Percentiles rank a stretch among this genome's conserved stretches.
Conservation (phyloP, 2,888 invertebrate genomes). For the Brenthis daphne region DNA sequence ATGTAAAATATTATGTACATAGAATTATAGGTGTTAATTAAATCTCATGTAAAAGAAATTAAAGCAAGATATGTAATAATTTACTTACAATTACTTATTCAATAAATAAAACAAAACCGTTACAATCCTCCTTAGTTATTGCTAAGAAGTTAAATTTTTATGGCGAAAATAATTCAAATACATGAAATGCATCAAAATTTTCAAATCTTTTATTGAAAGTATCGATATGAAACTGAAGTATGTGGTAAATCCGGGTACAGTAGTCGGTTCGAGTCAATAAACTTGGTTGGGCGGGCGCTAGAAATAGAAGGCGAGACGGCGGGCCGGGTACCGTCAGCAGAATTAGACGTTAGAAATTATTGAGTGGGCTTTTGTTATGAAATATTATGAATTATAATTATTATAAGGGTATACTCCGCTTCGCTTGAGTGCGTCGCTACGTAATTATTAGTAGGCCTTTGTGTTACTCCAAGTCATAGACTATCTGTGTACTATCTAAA, state of each 20-base stretch:
- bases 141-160: too few relatives aligned
- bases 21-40: not conserved
- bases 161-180: not conserved
- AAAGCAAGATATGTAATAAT: too few relatives aligned
- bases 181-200: not conserved
- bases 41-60: not conserved
- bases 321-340: slow-evolving; percentile 60
- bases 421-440: not conserved
- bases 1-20: not conserved
- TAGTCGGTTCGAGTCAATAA: slow-evolving; percentile 67
- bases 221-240: slow-evolving; percentile 40
- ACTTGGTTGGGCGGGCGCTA: slow-evolving; percentile 77
- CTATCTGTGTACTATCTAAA: too few relatives aligned
- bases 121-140: too few relatives aligned
- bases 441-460: too few relatives aligned
- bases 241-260: slow-evolving; percentile 59
- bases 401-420: not conserved
- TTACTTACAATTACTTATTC: too few relatives aligned
- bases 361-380: not conserved
- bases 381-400: not conserved
- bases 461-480: too few relatives aligned
- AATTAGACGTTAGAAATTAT: not conserved
- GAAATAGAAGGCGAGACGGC: slow-evolving; percentile 73
- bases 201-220: slow-evolving; percentile 30
- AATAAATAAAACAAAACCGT: too few relatives aligned